These are phyloP conservation scores for Adoxophyes honmai DNA, from an alignment of 1,140 invertebrate species.

Conservation along the genomic window DNA sequence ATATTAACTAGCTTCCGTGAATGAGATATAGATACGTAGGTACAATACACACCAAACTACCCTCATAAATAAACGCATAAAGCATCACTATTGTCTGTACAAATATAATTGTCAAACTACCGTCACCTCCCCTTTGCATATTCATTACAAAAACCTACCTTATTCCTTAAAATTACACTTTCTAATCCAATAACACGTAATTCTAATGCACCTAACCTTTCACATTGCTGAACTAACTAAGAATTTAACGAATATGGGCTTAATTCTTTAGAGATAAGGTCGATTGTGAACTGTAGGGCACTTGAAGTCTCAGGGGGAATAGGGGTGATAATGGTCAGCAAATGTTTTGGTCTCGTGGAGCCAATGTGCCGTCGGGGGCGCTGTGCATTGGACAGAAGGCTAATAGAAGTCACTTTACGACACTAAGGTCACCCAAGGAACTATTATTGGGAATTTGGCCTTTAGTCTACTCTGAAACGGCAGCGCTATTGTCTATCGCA, in stretches of 20 bases:
- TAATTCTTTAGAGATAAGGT: not conserved
- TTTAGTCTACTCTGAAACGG: too few species aligned
- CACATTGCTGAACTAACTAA: not conserved
- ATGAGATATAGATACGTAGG: too few species aligned
- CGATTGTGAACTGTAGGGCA: not conserved
- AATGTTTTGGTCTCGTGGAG: constrained; percentile 1
- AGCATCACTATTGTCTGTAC: too few species aligned
- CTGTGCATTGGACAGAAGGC: too few species aligned
- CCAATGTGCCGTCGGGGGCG: too few species aligned
- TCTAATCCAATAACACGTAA: not conserved
- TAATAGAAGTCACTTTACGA: too few species aligned
- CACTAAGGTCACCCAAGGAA: too few species aligned
- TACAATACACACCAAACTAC: too few species aligned
- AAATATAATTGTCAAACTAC: constrained; percentile 13
- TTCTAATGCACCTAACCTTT: constrained; percentile 3
- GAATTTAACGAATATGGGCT: not conserved
- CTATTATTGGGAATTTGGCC: too few species aligned
- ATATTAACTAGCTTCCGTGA: too few species aligned
- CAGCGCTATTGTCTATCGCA: too few species aligned
- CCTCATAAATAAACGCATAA: constrained; percentile 7
- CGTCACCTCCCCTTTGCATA: not conserved
- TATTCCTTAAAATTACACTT: not conserved
- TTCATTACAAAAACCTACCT: not conserved
- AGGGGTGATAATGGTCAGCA: constrained; percentile 5
- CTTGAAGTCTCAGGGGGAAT: not conserved